phyloP scores from a whole-genome alignment of 2,113 vertebrate genomes.

The Catagonus wagneri region DNA sequence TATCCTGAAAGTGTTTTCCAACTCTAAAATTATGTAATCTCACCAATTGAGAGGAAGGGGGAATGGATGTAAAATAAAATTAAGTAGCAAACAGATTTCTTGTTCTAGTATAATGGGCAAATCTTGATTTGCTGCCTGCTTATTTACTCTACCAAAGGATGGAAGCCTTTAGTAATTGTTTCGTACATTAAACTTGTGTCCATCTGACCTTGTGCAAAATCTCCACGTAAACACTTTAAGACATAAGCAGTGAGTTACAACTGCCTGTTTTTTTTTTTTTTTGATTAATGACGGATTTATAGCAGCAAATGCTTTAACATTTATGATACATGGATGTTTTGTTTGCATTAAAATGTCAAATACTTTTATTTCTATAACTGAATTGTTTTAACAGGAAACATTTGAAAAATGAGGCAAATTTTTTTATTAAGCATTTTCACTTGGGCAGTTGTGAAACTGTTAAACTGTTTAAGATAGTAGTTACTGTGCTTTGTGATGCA shows the following conservation, averaged over 20 bases:
- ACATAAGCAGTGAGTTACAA: background rate
- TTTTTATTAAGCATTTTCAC: slow-evolving; percentile 46
- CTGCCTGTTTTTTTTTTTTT: background rate
- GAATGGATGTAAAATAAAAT: background rate
- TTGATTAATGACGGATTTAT: background rate
- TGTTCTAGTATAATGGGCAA: background rate
- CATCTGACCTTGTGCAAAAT: background rate
- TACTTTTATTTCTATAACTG: slow-evolving; percentile 11
- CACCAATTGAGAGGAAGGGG: background rate
- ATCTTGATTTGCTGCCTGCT: background rate
- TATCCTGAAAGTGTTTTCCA: background rate
- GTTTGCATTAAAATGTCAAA: background rate
- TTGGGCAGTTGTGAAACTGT: background rate
- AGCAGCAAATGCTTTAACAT: slow-evolving; percentile 7
- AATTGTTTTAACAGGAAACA: slow-evolving; percentile 47
- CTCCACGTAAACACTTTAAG: background rate
- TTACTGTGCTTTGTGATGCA: background rate
- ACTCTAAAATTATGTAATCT: background rate
- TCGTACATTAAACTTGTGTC: background rate
- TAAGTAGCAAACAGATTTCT: slow-evolving; percentile 39
- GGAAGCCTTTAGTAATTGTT: background rate
- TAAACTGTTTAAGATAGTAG: background rate
- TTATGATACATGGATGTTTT: background rate
- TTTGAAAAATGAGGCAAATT: background rate
- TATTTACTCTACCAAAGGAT: background rate